These are phyloP conservation scores for Nothocercus julius DNA, from an alignment of 2,113 vertebrate genomes.

Conservation along the genomic window DNA sequence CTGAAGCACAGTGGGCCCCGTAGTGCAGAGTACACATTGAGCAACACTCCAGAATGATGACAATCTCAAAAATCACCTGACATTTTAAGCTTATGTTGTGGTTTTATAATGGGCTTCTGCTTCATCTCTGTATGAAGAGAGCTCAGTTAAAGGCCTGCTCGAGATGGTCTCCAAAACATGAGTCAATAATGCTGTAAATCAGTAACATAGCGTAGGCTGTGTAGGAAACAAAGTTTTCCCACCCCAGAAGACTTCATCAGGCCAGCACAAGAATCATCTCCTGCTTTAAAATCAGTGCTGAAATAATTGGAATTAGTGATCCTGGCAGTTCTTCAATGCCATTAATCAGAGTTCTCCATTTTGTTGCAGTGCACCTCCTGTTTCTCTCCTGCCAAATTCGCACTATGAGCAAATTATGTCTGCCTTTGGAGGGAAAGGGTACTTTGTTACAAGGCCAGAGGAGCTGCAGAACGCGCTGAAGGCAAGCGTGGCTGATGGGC, in stretches of 20 bases:
- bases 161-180: background rate
- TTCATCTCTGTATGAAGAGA: background rate
- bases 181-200: background rate
- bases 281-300: background rate
- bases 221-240: background rate
- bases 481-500: slow-evolving; percentile 80
- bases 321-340: background rate
- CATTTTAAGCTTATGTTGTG: background rate
- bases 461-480: slow-evolving; percentile 84
- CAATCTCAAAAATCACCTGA: background rate
- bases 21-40: background rate
- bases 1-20: background rate
- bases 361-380: slow-evolving; percentile 83
- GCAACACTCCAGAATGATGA: background rate
- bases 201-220: background rate
- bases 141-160: background rate
- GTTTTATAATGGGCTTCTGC: background rate
- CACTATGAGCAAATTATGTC: slow-evolving; percentile 91
- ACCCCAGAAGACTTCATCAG: background rate
- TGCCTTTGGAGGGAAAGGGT: slow-evolving; percentile 92
- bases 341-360: background rate
- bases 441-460: slow-evolving; percentile 88
- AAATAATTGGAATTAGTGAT: background rate
- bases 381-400: slow-evolving; percentile 89
- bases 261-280: background rate